phyloP scores from a whole-genome alignment of 1,140 invertebrate species.

The Drosophila murphyi region DNA sequence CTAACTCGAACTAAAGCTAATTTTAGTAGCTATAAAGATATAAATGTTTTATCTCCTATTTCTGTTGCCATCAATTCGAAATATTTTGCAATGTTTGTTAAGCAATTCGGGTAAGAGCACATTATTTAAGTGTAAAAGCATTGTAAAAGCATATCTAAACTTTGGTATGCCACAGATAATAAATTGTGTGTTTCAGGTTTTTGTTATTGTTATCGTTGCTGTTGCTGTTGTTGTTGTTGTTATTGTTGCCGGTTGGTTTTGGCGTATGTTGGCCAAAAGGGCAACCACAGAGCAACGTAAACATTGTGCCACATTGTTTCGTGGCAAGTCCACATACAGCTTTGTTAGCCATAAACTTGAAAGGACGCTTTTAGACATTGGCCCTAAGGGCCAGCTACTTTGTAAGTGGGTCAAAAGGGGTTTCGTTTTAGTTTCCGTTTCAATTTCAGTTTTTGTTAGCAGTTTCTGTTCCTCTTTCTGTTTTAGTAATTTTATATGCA shows the following conservation, averaged over 20 bases:
- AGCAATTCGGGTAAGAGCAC: slow-evolving; percentile 17
- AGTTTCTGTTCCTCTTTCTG: background rate
- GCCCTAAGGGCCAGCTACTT: slow-evolving; percentile 15
- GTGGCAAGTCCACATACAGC: slow-evolving; percentile 53
- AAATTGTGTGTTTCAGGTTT: slow-evolving; percentile 40
- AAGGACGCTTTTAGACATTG: slow-evolving; percentile 3
- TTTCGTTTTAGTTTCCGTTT: background rate
- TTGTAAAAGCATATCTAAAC: slow-evolving; percentile 15
- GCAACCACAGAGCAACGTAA: slow-evolving; percentile 53
- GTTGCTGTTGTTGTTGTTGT: slow-evolving; percentile 15
- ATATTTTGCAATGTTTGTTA: slow-evolving; percentile 31
- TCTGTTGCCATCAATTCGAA: slow-evolving; percentile 20
- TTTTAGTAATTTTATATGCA: background rate
- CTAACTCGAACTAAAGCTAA: too few species aligned
- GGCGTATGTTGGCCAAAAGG: slow-evolving; percentile 18
- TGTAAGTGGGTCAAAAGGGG: slow-evolving; percentile 41
- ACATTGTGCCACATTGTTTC: slow-evolving; percentile 65
- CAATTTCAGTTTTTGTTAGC: background rate
- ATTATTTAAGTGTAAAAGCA: slow-evolving; percentile 10
- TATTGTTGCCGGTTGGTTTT: slow-evolving; percentile 2
- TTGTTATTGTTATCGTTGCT: slow-evolving; percentile 32
- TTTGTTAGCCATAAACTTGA: slow-evolving; percentile 74
- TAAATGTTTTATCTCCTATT: too few species aligned
- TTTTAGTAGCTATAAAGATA: too few species aligned
- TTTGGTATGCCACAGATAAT: slow-evolving; percentile 41